Evolutionary conservation across 2,113 vertebrate genomes (phyloP).

Genomic region (Caracal caracal): DNA sequence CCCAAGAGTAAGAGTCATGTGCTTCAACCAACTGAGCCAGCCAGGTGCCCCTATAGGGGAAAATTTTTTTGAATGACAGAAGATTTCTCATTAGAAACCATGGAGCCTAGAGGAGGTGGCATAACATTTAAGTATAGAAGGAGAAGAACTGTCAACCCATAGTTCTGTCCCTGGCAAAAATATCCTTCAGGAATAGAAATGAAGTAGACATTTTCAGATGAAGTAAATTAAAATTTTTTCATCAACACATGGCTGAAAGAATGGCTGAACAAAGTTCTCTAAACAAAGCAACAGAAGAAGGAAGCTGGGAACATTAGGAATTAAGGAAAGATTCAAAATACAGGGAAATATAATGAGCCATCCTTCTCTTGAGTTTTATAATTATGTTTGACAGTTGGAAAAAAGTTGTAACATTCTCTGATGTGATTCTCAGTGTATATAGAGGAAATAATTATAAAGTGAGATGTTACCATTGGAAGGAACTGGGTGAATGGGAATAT

Average conservation of each 20-base stretch:
- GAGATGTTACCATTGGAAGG: neutral
- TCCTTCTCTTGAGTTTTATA: neutral
- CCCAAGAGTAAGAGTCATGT: neutral
- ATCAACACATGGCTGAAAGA: neutral
- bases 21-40: neutral
- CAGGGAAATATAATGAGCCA: neutral
- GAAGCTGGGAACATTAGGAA: neutral
- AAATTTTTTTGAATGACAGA: neutral
- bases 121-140: neutral
- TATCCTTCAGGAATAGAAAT: neutral
- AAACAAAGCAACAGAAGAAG: neutral
- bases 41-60: neutral
- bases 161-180: neutral
- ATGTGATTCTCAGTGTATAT: neutral
- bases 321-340: neutral
- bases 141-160: neutral
- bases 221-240: conserved; percentile 11
- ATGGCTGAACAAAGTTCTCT: neutral
- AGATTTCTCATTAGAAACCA: neutral
- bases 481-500: neutral
- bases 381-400: neutral
- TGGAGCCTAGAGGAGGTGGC: neutral
- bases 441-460: neutral
- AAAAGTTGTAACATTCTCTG: neutral
- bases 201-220: neutral